Base-by-base conservation (phyloP, 2,888 invertebrate genomes). In the Meganola albula region DNA sequence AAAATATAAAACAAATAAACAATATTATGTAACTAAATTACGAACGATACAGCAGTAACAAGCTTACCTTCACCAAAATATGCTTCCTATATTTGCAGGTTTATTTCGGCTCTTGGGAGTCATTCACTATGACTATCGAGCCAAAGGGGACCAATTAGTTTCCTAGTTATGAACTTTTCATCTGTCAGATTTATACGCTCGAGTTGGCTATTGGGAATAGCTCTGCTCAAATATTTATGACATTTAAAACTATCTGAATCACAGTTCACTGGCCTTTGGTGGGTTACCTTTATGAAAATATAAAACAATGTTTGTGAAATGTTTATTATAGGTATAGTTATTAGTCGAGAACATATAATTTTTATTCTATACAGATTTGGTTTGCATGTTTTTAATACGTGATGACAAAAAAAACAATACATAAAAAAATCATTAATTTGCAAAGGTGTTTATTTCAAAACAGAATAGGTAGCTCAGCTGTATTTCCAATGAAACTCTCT, bases 161-260 rank as follows among this genome's bases (percentile, higher is more conserved):
- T 68, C 46, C 67, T 64, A 61, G 74, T 75, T 73, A 70, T 71
- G 61, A 75, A 75, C 68, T 76, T 75, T 70, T 64, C 64, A 60
- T 58, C 60, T 58, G 71, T 66, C 68, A 63, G 63, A 61, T 65
- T 65, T 60, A 60, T 57, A 58, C 25, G 48, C 40, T 11, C 36
- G n/a, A n/a, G n/a, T 6, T 33, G 40, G 44, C 58, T 44, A 46
- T 44, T 40, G 58, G 64, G 63, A 58, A 53, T 55, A 45, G 43
- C 34, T 38, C 34, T 35, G 38, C 42, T 43, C 36, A 51, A 53
- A 56, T 51, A 56, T 59, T 55, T 51, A 51, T 27, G 34, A 33
- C 28, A 38, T 54, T 45, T 42, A 39, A 53, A 53, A 46, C 44
- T 44, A 48, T 30, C 40, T 31, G 34, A 35, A 36, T 25, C 31